A percentile compares a stretch with the other conserved stretches of the same genome.
These are phyloP conservation scores for Pocillopora grandis DNA, from an alignment of 92 coral and sea anemone genomes.

Conservation along the genomic window DNA sequence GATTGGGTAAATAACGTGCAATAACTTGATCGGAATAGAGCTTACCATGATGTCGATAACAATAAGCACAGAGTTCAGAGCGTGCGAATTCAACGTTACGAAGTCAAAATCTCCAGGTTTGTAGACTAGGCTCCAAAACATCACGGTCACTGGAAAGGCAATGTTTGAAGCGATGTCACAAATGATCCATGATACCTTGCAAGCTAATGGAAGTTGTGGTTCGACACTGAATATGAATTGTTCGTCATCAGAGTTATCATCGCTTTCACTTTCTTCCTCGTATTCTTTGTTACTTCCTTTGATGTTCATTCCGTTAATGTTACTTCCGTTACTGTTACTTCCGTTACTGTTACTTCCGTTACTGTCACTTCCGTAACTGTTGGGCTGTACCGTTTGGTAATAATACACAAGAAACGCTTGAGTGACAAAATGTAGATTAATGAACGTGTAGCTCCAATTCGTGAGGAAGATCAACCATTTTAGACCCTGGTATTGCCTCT, in stretches of 20 bases:
- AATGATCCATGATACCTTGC: conserved; percentile 76
- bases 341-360: neutral
- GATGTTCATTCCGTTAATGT: neutral
- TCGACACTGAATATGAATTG: neutral
- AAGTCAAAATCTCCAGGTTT: conserved; percentile 60
- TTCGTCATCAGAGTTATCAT: neutral
- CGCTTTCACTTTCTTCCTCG: conserved; percentile 8
- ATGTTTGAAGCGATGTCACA: conserved; percentile 61
- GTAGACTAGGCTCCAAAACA: conserved; percentile 69
- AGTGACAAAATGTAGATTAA: conserved; percentile 67
- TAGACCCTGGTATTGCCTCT: conserved; percentile 37
- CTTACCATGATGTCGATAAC: conserved; percentile 53
- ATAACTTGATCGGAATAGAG: conserved; percentile 52
- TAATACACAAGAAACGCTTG: conserved; percentile 44
- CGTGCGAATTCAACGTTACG: conserved; percentile 64
- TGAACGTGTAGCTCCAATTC: conserved; percentile 82
- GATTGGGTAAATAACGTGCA: conserved; percentile 68
- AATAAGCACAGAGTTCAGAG: conserved; percentile 57
- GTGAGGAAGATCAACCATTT: conserved; percentile 80
- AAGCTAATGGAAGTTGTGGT: conserved; percentile 36
- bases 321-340: neutral
- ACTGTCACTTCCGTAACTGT: neutral
- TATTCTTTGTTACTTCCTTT: conserved; percentile 3
- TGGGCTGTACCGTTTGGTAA: neutral
- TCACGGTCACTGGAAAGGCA: conserved; percentile 65